Base-by-base conservation (phyloP, 37 sponge, comb jelly and placozoan species). In the Beroe forskalii region DNA sequence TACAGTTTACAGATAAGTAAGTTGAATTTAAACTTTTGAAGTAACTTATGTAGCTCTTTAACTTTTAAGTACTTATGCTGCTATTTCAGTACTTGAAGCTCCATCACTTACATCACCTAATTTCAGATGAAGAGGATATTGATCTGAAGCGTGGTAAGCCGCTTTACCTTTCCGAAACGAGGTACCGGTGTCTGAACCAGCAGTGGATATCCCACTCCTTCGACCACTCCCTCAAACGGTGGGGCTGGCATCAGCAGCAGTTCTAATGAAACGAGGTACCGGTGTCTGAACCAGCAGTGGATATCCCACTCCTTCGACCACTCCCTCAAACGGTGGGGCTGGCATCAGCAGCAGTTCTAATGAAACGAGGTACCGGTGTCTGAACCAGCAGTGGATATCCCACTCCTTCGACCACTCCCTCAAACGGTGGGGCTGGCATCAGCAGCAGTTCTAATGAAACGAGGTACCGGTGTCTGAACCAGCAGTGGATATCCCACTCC, bases 181-280 rank as follows among this genome's bases (percentile, higher is more conserved):
- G 86, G n/a, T 80, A 80, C 86, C 12, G 41, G 24, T 80, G 86
- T 80, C 86, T 80, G n/a, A 80, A 80, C 86, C 86, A 80, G 41
- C 86, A 80, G 60, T 80, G 86, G 86, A 41, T 80, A 23, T 80
- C 86, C 55, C 86, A 80, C 86, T 80, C 86, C 48, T 80, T 80
- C 31, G 86, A 80, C 31, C 86, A 80, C 86, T 23, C 55, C 23
- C 86, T 80, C 86, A 80, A 80, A 24, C 27, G 86, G 35, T 80
- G 86, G 86, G 86, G 86, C 48, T 80, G 86, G 86, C 86, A 80
- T 24, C 86, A 80, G 60, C 55, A 41, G 20, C 86, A 80, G 31
- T 80, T 80, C 35, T 80, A 80, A 80, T 20, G 28, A 63, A 63
- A 72, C 75, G 2, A 3, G 75, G 19, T 72, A 72, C 75, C 23